Percentiles rank a stretch among this genome's conserved stretches.
Conservation (phyloP, 2,797 vertebrate genomes). For the Poecilia picta region DNA sequence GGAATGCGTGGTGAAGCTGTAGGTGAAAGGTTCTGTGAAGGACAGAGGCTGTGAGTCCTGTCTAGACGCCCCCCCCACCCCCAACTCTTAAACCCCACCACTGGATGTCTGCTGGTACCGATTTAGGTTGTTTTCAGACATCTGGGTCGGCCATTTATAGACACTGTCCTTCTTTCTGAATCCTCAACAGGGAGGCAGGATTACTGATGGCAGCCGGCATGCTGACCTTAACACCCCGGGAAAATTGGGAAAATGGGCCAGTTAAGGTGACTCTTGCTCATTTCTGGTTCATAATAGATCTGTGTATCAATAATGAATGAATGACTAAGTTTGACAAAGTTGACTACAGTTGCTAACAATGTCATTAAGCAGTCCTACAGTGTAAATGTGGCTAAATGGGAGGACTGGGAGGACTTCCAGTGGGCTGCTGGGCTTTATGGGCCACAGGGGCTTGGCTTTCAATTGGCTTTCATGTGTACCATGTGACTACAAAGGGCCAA, state of each 20-base stretch:
- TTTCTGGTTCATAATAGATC: neutral
- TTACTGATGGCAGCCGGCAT: constrained; percentile 52
- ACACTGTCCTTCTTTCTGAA: constrained; percentile 71
- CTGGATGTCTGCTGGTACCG: constrained; percentile 50
- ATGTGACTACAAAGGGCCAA: neutral
- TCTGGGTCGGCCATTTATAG: constrained; percentile 75
- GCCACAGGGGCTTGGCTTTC: neutral
- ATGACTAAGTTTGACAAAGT: neutral
- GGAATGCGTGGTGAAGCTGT: neutral
- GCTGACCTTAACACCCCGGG: constrained; percentile 50
- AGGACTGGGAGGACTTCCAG: neutral
- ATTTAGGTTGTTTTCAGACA: constrained; percentile 70
- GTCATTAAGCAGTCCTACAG: neutral
- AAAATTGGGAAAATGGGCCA: constrained; percentile 58
- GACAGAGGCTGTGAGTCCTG: constrained; percentile 26
- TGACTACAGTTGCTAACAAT: neutral
- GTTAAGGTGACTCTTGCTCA: constrained; percentile 49
- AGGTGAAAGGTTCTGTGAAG: constrained; percentile 50
- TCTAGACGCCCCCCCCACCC: constrained; percentile 45
- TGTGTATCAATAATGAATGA: neutral
- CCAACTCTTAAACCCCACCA: constrained; percentile 12
- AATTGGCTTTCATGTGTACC: neutral
- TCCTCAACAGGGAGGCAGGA: constrained; percentile 52
- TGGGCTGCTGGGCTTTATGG: neutral
- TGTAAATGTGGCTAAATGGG: neutral